These are phyloP conservation scores for Drosophila infuscata DNA, from an alignment of 2,888 invertebrate genomes.

Conservation along the genomic window DNA sequence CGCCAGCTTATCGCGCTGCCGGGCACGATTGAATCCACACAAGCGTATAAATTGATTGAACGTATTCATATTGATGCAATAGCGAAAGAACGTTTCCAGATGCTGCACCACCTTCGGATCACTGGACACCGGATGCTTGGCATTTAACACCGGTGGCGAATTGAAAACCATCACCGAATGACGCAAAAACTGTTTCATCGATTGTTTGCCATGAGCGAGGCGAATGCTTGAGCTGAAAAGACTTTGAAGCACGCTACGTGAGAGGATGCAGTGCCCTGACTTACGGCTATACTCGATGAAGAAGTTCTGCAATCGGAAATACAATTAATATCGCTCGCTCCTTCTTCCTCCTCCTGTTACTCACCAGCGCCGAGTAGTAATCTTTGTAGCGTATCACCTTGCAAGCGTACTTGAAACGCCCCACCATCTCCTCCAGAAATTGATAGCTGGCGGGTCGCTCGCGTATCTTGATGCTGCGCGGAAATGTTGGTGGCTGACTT, in stretches of 20 bases:
- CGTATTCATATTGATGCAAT: slow-evolving; percentile 91
- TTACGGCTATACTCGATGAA: slow-evolving; percentile 96
- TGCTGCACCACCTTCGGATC: slow-evolving; percentile 90
- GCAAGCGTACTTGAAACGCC: slow-evolving; percentile 92
- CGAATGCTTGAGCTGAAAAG: slow-evolving; percentile 87
- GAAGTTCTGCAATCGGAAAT: slow-evolving; percentile 89
- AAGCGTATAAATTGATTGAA: slow-evolving; percentile 94
- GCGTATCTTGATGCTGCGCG: slow-evolving; percentile 96
- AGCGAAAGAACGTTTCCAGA: slow-evolving; percentile 94
- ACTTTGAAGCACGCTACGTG: slow-evolving; percentile 94
- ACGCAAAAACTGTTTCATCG: slow-evolving; percentile 91
- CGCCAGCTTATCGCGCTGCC: slow-evolving; percentile 97
- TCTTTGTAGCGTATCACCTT: slow-evolving; percentile 92
- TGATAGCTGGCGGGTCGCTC: slow-evolving; percentile 88
- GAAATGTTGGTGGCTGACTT: slow-evolving; percentile 98
- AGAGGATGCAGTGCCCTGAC: slow-evolving; percentile 94
- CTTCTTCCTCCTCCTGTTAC: slow-evolving; percentile 32
- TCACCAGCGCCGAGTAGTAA: slow-evolving; percentile 93
- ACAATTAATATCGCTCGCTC: neutral
- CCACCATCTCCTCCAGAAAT: slow-evolving; percentile 93
- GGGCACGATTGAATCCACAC: slow-evolving; percentile 97
- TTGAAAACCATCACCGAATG: slow-evolving; percentile 95
- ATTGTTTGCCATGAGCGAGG: slow-evolving; percentile 84
- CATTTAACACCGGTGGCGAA: slow-evolving; percentile 94
- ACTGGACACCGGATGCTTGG: slow-evolving; percentile 88